Base-by-base conservation (phyloP, 30 jellyfish, hydroid and myxozoan genomes). In the Turritopsis dohrnii region DNA sequence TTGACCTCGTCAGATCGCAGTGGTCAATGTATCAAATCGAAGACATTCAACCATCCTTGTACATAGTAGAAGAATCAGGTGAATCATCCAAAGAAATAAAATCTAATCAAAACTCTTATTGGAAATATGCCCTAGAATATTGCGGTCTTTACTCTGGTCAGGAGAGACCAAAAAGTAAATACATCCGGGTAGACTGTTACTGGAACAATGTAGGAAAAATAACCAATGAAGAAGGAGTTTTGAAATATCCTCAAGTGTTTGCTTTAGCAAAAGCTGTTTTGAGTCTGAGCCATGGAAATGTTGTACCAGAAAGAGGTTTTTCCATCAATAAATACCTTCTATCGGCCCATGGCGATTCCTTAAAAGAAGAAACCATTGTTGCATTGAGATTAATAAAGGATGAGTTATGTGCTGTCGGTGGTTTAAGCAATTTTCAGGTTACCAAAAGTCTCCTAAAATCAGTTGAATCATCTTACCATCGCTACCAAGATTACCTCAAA, bases 241-340 rank as follows among this genome's bases (percentile, higher is more conserved):
- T 72, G 0, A 72, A 72, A 25, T 72, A 72, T 25, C 81, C 21
- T 18, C 81, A 72, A 25, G 29, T 72, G 21, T 0, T 72, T 72
- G 21, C 29, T 18, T 72, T 72, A 25, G 21, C 1, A 20, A 72
- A 72, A 25, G 30, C 24, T 19, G 81, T 72, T 20, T 29, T 72
- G 29, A 0, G 29, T 18, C 21, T 72, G 29, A 72, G 81, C 24
- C 81, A 72, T 72, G 81, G 81, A 18, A 72, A 72, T 72, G 81
- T 72, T 72, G 81, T 72, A 18, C 81, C 81, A 25, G 81, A 72
- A 25, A 21, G 81, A 72, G 81, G 81, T 1, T 72, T 72, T 29
- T 72, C 81, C 30, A 72, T 72, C 24, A 72, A 72, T 29, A 72
- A 72, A 72, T 19, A 72, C 24, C 30, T 72, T 23, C 81, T 72